Conservation (phyloP, 2,797 vertebrate species). For the Leucoraja ocellata region DNA sequence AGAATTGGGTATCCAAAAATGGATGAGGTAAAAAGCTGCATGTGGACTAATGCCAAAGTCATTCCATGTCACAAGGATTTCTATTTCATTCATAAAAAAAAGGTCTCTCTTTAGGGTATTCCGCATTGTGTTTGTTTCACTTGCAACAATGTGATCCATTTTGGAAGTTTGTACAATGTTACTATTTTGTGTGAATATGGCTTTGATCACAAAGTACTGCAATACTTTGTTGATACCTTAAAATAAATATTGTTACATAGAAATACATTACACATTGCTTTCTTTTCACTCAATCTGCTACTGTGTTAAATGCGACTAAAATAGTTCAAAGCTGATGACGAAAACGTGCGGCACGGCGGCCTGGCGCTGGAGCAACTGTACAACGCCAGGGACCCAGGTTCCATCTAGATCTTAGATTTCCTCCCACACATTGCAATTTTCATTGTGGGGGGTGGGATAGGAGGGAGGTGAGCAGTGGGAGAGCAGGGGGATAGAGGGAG, state of each 20-base stretch:
- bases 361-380: no score
- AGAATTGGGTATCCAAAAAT: neutral
- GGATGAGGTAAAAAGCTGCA: neutral
- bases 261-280: neutral
- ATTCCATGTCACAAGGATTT: neutral
- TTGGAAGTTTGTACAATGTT: neutral
- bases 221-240: neutral
- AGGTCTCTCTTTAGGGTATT: neutral
- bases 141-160: neutral
- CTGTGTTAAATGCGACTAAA: neutral
- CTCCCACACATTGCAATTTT: no score
- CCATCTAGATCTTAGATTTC: no score
- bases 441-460: no score
- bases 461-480: no score
- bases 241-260: neutral
- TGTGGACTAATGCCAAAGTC: neutral
- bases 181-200: neutral
- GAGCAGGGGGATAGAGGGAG: no score
- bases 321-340: neutral
- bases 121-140: no score
- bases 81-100: neutral
- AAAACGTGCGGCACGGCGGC: neutral
- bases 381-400: no score
- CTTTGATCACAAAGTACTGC: neutral
- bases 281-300: neutral